These are phyloP conservation scores for Vombatus ursinus DNA, from an alignment of 2,113 vertebrate genomes.

Conservation along the genomic window DNA sequence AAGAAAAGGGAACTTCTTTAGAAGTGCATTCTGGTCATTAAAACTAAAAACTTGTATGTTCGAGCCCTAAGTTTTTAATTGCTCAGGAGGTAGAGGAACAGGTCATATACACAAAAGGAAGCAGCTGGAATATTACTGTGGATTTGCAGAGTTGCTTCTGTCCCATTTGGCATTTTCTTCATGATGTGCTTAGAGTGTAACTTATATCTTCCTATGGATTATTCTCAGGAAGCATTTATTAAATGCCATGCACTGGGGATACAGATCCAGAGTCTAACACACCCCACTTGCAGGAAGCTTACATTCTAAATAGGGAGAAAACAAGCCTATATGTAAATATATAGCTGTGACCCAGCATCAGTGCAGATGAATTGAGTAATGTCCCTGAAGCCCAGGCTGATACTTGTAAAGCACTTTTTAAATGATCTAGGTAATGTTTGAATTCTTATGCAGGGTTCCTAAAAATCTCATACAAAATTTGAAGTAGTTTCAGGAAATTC, in stretches of 20 bases:
- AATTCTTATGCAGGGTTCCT: conserved; percentile 24
- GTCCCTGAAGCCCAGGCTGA: not conserved
- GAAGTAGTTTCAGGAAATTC: not conserved
- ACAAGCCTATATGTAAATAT: not conserved
- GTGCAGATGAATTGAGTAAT: not conserved
- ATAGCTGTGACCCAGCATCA: not conserved
- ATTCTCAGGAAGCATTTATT: not conserved
- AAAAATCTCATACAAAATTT: conserved; percentile 29
- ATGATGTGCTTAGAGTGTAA: not conserved
- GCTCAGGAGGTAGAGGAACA: not conserved
- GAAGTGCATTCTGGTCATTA: not conserved
- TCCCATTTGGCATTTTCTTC: not conserved
- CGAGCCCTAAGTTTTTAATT: not conserved
- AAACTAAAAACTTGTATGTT: not conserved
- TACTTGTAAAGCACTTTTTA: not conserved
- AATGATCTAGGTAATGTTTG: not conserved
- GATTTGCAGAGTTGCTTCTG: not conserved
- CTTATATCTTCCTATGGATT: not conserved
- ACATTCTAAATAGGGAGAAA: not conserved
- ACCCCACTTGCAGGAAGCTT: not conserved
- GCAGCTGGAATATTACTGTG: not conserved
- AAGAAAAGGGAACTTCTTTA: not conserved
- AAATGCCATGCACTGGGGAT: not conserved
- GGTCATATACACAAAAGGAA: not conserved
- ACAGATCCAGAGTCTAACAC: not conserved